phyloP scores from a whole-genome alignment of 2,888 invertebrate genomes.

The Callinectes sapidus region DNA sequence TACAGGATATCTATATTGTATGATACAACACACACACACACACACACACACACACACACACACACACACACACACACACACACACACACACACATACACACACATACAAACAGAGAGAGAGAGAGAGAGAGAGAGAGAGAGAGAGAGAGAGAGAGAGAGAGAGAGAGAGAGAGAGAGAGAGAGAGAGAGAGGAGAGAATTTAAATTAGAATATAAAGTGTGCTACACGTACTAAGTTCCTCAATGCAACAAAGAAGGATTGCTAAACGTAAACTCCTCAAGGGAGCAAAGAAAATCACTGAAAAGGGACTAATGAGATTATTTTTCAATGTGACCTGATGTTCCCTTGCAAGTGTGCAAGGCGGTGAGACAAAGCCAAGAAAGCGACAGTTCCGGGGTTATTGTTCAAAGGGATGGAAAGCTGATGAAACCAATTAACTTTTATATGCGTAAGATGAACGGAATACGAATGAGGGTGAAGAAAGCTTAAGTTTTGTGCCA shows the following conservation, averaged over 20 bases:
- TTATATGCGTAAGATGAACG: not conserved
- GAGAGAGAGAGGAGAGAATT: slow-evolving; percentile 28
- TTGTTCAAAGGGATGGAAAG: not conserved
- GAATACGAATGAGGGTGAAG: not conserved
- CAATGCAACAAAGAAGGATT: not conserved
- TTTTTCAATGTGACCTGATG: not conserved
- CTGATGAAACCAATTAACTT: not conserved
- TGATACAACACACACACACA: no score
- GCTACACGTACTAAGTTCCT: not conserved
- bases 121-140: slow-evolving; percentile 11
- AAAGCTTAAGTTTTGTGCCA: not conserved
- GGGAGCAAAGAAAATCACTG: not conserved
- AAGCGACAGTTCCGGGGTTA: not conserved
- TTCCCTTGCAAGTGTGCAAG: not conserved
- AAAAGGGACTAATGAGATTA: not conserved
- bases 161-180: slow-evolving; percentile 22
- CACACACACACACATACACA: no score
- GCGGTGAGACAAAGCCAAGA: not conserved
- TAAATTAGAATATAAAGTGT: not conserved
- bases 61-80: no score
- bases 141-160: slow-evolving; percentile 7
- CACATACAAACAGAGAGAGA: no score
- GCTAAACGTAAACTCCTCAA: no score
- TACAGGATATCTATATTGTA: no score
- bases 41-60: no score